Base-by-base conservation (phyloP, 2,797 vertebrate species). In the Xenentodon cancila region DNA sequence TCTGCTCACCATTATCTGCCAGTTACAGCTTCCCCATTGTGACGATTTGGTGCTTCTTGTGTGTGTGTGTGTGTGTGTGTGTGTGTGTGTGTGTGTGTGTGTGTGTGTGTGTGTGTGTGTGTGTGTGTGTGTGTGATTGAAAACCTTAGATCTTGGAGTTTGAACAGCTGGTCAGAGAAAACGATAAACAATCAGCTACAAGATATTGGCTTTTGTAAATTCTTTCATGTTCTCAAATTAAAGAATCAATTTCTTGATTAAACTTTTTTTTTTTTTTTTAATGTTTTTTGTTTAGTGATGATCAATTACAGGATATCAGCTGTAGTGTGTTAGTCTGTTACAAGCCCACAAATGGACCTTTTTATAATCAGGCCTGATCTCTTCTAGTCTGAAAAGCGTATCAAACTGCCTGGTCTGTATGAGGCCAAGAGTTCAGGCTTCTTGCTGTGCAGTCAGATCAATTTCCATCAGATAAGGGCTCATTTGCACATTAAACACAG, bases 381-480 rank as follows among this genome's bases (percentile, higher is more conserved):
- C 43, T 17, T 44, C 50, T 34, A 34, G 67, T 66, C n/a, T 13
- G 46, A 45, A 2, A 4, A 47, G 45, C 8, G 43, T 57, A 64
- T 68, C 63, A 42, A 17, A 48, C 46, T 44, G 53, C 72, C 59
- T 74, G 73, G 75, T 77, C 70, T 75, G 68, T 59, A 19, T 30
- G 60, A 70, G 81, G 84, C 43, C 75, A 62, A 11, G 58, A 80
- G 87, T 85, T 85, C 71, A 71, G 81, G 82, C 69, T 74, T 56
- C 83, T 74, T 73, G 58, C 77, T 87, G 85, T 81, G 80, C n/a
- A 15, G 56, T 74, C 61, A 42, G 85, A 82, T 90, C 84, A 57
- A 30, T 76, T 91, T 87, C 70, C 74, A 90, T 88, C 87, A 89
- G 88, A 91, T 88, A 90, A 85, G 70, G 71, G 54, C 68, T 84